Percentiles rank a stretch among this genome's conserved stretches.
Evolutionary conservation across 2,797 vertebrate species (phyloP).

Genomic region (Xenentodon cancila): DNA sequence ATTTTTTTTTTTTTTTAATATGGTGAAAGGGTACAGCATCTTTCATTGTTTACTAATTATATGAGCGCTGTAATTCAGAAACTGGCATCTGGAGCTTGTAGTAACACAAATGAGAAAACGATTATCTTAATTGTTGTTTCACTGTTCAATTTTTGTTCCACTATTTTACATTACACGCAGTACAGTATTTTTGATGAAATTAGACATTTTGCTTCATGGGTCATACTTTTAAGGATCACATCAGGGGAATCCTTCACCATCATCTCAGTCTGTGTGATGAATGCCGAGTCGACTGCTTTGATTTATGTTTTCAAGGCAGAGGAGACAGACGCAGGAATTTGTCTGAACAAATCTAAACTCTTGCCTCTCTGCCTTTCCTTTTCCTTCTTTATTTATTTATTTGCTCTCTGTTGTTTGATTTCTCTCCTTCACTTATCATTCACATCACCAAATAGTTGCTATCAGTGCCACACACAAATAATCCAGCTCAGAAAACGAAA

Average conservation of each 20-base stretch:
- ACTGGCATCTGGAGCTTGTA: neutral
- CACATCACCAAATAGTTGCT: slow-evolving; percentile 1
- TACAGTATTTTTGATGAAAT: slow-evolving; percentile 4
- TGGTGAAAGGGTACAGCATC: slow-evolving; percentile 6
- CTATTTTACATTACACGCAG: neutral
- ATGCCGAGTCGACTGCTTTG: slow-evolving; percentile 45
- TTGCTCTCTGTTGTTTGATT: neutral
- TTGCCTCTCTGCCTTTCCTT: slow-evolving; percentile 12
- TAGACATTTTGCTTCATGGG: slow-evolving; percentile 15
- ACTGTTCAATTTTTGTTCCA: neutral
- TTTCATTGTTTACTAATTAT: slow-evolving; percentile 19
- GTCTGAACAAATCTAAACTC: slow-evolving; percentile 29
- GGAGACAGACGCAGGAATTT: slow-evolving; percentile 28
- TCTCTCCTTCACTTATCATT: neutral
- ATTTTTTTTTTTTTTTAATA: slow-evolving; percentile 1
- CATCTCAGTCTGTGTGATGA: slow-evolving; percentile 59
- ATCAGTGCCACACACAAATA: slow-evolving; percentile 1
- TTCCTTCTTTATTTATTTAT: slow-evolving; percentile 5
- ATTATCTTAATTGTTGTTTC: neutral
- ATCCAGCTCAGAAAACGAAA: neutral
- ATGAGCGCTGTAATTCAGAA: slow-evolving; percentile 10
- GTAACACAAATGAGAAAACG: too few species aligned
- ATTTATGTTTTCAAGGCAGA: slow-evolving; percentile 55
- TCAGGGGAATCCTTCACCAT: slow-evolving; percentile 37
- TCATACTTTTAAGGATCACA: slow-evolving; percentile 35